Conservation (phyloP, 2,797 vertebrate species). For the Sebastiscus albofasciatus region DNA sequence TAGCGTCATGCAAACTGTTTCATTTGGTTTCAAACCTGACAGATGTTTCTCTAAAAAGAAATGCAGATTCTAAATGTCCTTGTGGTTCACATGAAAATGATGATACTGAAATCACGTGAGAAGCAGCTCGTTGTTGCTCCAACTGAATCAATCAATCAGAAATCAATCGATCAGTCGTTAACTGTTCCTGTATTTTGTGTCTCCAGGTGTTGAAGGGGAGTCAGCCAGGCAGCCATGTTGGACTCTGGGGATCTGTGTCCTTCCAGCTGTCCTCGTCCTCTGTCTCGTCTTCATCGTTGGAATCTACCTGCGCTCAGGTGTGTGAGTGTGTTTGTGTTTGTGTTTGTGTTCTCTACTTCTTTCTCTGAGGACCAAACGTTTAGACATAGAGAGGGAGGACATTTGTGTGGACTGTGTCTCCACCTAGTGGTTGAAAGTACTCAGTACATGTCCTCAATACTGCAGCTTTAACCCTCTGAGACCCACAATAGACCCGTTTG, state of each 20-base stretch:
- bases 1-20: background rate
- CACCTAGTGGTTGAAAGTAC: background rate
- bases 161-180: too few species aligned
- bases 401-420: background rate
- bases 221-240: constrained; percentile 18
- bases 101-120: background rate
- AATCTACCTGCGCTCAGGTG: constrained; percentile 50
- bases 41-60: background rate
- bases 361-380: background rate
- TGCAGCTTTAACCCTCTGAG: too few species aligned
- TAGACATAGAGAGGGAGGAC: background rate
- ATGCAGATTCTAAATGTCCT: background rate
- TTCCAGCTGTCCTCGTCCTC: constrained; percentile 12
- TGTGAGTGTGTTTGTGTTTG: too few species aligned
- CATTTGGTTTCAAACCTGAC: background rate
- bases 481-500: too few species aligned
- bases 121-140: background rate
- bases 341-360: background rate
- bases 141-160: too few species aligned
- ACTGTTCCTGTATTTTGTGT: background rate
- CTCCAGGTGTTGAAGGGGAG: background rate
- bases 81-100: background rate
- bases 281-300: background rate
- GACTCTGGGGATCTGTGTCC: constrained; percentile 32
- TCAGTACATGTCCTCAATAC: background rate